Conservation (phyloP, 1,140 invertebrate species). For the Pseudomyrmex pallidus region DNA sequence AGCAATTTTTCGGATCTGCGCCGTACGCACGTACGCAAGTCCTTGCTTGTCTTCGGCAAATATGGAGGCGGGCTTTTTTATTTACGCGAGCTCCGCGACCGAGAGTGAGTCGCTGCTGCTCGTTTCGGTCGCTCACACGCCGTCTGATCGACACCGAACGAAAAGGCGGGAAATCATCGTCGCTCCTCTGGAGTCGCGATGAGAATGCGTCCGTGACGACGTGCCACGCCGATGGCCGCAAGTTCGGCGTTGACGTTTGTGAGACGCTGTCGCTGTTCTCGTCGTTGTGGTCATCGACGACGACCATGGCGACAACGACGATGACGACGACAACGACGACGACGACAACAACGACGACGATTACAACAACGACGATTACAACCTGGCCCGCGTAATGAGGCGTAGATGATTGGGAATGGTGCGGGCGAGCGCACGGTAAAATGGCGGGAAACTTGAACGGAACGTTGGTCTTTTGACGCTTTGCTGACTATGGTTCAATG, state of each 20-base stretch:
- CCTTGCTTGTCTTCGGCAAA: conserved; percentile 78
- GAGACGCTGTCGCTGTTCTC: no score
- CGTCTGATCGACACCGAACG: conserved; percentile 47
- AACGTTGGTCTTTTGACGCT: conserved; percentile 13
- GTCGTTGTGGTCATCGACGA: no score
- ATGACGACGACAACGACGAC: not conserved
- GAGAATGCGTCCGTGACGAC: no score
- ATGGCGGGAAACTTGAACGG: conserved; percentile 77
- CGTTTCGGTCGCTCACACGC: conserved; percentile 31
- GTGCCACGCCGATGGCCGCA: no score
- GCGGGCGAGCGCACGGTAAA: conserved; percentile 40
- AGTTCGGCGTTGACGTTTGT: no score
- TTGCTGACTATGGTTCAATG: conserved; percentile 67
- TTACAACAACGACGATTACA: not conserved
- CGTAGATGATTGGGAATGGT: not conserved
- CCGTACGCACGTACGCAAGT: conserved; percentile 69
- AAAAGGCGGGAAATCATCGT: conserved; percentile 79
- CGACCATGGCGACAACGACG: conserved; percentile 4
- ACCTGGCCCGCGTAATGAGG: not conserved
- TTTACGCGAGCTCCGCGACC: conserved; percentile 69
- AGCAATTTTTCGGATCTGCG: conserved; percentile 76
- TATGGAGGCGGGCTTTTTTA: conserved; percentile 81
- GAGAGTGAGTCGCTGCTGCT: conserved; percentile 53
- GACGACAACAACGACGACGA: not conserved
- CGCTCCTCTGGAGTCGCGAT: not conserved